A percentile compares a stretch with the other conserved stretches of the same genome.
These are phyloP conservation scores for Vulpes lagopus DNA, from an alignment of 2,113 vertebrate species.

Conservation along the genomic window DNA sequence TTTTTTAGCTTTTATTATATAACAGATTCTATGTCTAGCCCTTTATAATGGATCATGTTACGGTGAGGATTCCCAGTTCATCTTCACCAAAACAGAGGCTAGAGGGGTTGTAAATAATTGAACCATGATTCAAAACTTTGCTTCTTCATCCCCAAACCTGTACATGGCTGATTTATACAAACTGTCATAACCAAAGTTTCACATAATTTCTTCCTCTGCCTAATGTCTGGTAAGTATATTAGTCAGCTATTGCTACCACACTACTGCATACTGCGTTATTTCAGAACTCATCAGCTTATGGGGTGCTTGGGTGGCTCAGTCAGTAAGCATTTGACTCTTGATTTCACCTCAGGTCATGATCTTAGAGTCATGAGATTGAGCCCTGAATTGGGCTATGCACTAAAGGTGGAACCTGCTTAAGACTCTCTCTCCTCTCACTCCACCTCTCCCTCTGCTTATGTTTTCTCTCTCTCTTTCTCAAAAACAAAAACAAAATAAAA, in stretches of 20 bases:
- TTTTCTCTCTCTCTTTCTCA: background rate
- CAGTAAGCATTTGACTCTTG: background rate
- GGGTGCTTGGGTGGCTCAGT: background rate
- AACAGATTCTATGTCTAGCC: background rate
- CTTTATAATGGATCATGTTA: background rate
- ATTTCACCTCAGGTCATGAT: background rate
- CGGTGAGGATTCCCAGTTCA: background rate
- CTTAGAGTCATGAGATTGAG: background rate
- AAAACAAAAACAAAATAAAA: background rate
- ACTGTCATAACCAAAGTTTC: background rate
- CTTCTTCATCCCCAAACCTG: background rate
- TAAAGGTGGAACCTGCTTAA: background rate
- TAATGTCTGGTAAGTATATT: background rate
- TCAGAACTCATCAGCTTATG: background rate
- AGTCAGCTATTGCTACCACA: background rate
- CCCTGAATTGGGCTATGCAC: background rate
- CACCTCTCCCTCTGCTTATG: background rate
- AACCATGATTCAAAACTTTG: slow-evolving; percentile 1
- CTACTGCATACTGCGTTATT: background rate
- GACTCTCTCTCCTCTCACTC: background rate
- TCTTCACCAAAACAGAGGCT: background rate
- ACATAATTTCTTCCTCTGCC: background rate
- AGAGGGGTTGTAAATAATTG: background rate
- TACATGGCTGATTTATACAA: background rate
- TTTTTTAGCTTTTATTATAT: background rate